These are phyloP conservation scores for Sebastes diploproa DNA, from an alignment of 2,797 vertebrate species.

Conservation along the genomic window DNA sequence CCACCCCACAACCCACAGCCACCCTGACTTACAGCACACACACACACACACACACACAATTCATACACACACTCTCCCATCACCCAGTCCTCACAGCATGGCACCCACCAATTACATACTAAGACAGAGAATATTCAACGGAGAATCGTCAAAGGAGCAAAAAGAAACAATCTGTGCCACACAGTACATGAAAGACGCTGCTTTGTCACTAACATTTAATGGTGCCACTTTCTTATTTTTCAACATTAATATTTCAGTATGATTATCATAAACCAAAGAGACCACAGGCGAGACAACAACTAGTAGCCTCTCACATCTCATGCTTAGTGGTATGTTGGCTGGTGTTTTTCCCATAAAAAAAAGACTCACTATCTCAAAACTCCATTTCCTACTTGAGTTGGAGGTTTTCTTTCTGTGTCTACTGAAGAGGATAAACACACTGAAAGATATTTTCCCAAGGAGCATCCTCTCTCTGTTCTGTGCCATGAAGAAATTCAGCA, in stretches of 20 bases:
- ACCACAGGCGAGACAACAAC: background rate
- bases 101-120: slow-evolving; percentile 11
- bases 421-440: slow-evolving; percentile 21
- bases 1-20: background rate
- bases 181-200: background rate
- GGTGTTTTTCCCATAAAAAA: background rate
- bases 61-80: background rate
- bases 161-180: slow-evolving; percentile 25
- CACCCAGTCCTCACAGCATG: slow-evolving; percentile 17
- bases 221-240: background rate
- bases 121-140: background rate
- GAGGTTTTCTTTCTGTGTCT: slow-evolving; percentile 18
- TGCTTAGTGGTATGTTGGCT: background rate
- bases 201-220: slow-evolving; percentile 14
- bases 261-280: slow-evolving; percentile 1
- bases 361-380: background rate
- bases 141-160: background rate
- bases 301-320: background rate
- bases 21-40: background rate
- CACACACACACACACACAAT: background rate
- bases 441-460: slow-evolving; percentile 31
- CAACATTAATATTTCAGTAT: slow-evolving; percentile 1
- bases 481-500: slow-evolving; percentile 5
- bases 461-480: slow-evolving; percentile 3
- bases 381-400: slow-evolving; percentile 12